Percentiles rank a stretch among this genome's conserved stretches.
These are phyloP conservation scores for Lepilemur septentrionalis DNA, from an alignment of 2,797 vertebrate genomes.

Conservation along the genomic window DNA sequence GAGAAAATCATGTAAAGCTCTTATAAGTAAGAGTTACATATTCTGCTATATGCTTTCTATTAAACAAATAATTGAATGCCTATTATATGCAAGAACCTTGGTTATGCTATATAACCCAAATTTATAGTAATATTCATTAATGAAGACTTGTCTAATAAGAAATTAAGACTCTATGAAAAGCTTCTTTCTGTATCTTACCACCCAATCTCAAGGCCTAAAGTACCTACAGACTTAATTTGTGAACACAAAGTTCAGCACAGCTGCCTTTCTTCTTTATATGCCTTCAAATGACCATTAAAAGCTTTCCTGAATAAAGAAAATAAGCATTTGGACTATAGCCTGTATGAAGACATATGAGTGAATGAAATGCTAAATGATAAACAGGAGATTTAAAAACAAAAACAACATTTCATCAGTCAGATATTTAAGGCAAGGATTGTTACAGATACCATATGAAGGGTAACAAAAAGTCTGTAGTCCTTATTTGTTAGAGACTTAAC, in stretches of 20 bases:
- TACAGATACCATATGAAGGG: conserved; percentile 55
- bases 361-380: conserved; percentile 47
- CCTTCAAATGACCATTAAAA: conserved; percentile 30
- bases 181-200: conserved; percentile 27
- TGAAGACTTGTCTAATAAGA: not conserved
- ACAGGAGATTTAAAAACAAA: conserved; percentile 18
- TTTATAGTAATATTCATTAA: conserved; percentile 20
- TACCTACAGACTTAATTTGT: conserved; percentile 39
- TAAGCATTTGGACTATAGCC: conserved; percentile 30
- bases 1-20: conserved; percentile 53
- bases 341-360: conserved; percentile 28
- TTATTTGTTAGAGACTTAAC: conserved; percentile 22
- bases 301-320: conserved; percentile 42
- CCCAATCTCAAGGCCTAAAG: conserved; percentile 33
- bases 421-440: conserved; percentile 54
- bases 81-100: conserved; percentile 30
- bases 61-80: conserved; percentile 28
- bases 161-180: conserved; percentile 48
- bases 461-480: not conserved
- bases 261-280: conserved; percentile 15
- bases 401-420: not conserved
- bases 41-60: not conserved
- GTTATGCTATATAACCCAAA: not conserved
- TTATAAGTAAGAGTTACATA: conserved; percentile 19
- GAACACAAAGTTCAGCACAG: conserved; percentile 41